Percentiles rank a stretch among this genome's conserved stretches.
Evolutionary conservation across 2,888 invertebrate species (phyloP).

Genomic region (Parnassius mnemosyne): DNA sequence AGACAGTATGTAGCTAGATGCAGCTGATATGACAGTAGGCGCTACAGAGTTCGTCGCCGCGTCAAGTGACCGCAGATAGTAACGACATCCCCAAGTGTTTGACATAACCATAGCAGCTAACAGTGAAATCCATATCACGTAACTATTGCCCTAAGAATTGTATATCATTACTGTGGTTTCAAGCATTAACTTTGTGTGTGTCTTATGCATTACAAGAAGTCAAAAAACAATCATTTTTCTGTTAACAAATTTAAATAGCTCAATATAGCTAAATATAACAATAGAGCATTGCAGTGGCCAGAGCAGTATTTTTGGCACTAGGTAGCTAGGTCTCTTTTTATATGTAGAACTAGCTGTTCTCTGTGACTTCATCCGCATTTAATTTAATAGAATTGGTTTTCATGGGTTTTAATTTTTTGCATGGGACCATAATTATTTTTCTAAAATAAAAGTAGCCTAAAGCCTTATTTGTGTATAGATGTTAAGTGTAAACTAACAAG

Average conservation of each 20-base stretch:
- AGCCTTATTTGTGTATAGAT: no score
- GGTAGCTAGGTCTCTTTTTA: no score
- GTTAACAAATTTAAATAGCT: neutral
- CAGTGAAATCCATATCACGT: conserved; percentile 53
- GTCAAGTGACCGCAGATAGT: conserved; percentile 83
- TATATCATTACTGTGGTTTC: neutral
- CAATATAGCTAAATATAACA: no score
- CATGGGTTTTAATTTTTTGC: no score
- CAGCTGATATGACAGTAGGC: conserved; percentile 83
- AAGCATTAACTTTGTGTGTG: neutral
- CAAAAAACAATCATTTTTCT: neutral
- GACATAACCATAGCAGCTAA: conserved; percentile 77
- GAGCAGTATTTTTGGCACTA: no score
- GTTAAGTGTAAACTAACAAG: no score
- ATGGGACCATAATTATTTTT: no score
- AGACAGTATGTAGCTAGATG: conserved; percentile 83
- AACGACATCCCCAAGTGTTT: conserved; percentile 82
- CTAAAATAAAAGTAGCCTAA: no score
- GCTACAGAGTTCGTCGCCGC: conserved; percentile 80
- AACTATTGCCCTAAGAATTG: conserved; percentile 57
- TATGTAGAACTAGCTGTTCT: no score
- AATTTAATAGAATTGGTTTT: no score
- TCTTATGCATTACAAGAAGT: neutral
- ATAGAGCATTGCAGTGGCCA: no score
- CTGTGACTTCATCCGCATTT: no score